Conservation (phyloP, 1,140 invertebrate genomes). For the Drosophila paulistorum region DNA sequence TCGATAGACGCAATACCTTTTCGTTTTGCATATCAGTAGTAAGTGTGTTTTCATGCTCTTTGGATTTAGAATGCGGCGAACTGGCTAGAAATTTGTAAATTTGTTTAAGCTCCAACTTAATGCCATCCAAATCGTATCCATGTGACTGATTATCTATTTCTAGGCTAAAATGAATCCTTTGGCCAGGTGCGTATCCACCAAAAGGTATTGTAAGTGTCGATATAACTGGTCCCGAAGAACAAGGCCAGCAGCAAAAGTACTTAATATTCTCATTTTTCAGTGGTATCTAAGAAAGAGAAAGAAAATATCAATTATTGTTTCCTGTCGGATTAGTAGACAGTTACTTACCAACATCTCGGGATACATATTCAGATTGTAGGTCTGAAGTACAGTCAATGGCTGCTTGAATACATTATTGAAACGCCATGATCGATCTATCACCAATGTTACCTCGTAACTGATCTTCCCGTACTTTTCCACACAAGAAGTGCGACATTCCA, state of each 20-base stretch:
- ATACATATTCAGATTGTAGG: slow-evolving; percentile 88
- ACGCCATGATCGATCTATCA: slow-evolving; percentile 88
- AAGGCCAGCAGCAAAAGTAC: slow-evolving; percentile 75
- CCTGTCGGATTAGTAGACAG: background rate
- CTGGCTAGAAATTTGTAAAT: slow-evolving; percentile 50
- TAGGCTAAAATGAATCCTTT: slow-evolving; percentile 56
- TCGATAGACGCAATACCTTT: slow-evolving; percentile 56
- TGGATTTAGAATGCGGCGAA: slow-evolving; percentile 40
- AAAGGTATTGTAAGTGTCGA: slow-evolving; percentile 65
- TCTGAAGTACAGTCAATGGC: slow-evolving; percentile 88
- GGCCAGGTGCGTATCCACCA: slow-evolving; percentile 73
- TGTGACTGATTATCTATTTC: slow-evolving; percentile 65
- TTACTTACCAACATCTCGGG: slow-evolving; percentile 58
- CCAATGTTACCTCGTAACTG: slow-evolving; percentile 87
- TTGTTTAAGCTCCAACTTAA: slow-evolving; percentile 43
- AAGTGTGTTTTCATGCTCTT: slow-evolving; percentile 37
- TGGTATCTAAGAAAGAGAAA: slow-evolving; percentile 46
- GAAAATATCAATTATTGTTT: too few relatives aligned
- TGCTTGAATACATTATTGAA: slow-evolving; percentile 89
- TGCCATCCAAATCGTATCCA: slow-evolving; percentile 57
- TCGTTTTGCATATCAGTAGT: slow-evolving; percentile 28
- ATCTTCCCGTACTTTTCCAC: slow-evolving; percentile 88
- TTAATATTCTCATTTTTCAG: slow-evolving; percentile 59
- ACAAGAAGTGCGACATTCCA: slow-evolving; percentile 87
- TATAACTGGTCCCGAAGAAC: slow-evolving; percentile 58